Percentiles rank a stretch among this genome's conserved stretches.
phyloP scores from a whole-genome alignment of 2,113 vertebrate genomes.

The Rynchops niger region DNA sequence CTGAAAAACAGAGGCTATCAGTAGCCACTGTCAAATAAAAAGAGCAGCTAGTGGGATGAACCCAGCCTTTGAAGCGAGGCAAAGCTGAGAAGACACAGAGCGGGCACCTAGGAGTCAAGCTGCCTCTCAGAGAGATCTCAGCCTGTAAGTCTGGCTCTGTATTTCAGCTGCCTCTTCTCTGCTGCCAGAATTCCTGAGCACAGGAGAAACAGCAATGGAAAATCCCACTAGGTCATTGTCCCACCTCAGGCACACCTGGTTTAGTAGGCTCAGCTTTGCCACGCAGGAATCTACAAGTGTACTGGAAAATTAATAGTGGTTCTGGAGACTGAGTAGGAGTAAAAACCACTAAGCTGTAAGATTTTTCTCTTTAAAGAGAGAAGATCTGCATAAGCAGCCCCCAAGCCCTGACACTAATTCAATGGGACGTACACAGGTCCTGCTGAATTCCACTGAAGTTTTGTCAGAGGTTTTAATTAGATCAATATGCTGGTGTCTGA shows the following conservation, averaged over 20 bases:
- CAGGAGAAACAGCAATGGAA: neutral
- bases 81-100: neutral
- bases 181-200: neutral
- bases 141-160: neutral
- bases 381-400: neutral
- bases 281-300: neutral
- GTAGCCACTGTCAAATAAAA: neutral
- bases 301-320: neutral
- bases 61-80: neutral
- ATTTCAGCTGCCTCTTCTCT: neutral
- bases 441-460: neutral
- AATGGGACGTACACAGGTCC: neutral
- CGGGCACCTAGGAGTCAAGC: neutral
- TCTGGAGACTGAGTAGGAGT: neutral
- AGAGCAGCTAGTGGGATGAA: neutral
- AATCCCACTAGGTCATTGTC: neutral
- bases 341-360: neutral
- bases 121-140: neutral
- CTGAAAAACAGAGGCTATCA: neutral
- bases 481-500: neutral
- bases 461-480: neutral
- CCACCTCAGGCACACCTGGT: neutral
- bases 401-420: neutral
- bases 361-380: neutral
- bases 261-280: neutral